Base-by-base conservation (phyloP, 2,113 vertebrate genomes). In the Scartelaos histophorus region DNA sequence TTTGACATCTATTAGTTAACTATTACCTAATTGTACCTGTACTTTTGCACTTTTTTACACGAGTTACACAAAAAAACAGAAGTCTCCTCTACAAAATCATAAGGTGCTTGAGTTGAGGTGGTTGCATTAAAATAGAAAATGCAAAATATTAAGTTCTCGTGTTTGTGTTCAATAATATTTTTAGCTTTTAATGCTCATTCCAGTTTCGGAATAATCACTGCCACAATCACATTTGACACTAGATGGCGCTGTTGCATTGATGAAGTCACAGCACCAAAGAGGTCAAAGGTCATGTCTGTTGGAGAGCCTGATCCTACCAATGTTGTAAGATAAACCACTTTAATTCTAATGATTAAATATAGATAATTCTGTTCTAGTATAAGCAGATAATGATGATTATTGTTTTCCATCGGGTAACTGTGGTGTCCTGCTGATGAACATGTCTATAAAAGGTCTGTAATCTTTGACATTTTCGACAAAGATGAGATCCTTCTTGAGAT, bases 1-100 rank as follows among this genome's bases (percentile, higher is more conserved):
- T 95, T 96, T 96, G 94, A 95, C 95, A 95, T 96, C 93, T 94
- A 97, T 96, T 97, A 96, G 97, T 9, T 2, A 2, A 29, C 29
- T 29, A 43, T 43, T 43, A 43, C 38, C 97, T 94, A 91, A 94
- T 85, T 94, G 94, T 93, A 92, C 84, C 67, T 29, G 29, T 87
- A 29, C 61, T 79, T 29, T 9, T 38, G 35, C 35, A 61, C 17
- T 21, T 54, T 21, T 9, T 58, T 58, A 58, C 56, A 58, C 22
- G 13, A 54, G 13, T 49, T 49, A 49, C 35, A 38, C 2, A 5
- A 2, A 5, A 38, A 38, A 38, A 38, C 35, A 7, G 34, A 3
- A 9, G 5, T 38, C 35, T 38, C 35, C 35, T 6, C 35, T 38
- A 38, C 35, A 6, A 5, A 49, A 6, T 49, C 5, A 49, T 17